Conservation (phyloP, 2,888 invertebrate species). For the Lepidonotus clava region DNA sequence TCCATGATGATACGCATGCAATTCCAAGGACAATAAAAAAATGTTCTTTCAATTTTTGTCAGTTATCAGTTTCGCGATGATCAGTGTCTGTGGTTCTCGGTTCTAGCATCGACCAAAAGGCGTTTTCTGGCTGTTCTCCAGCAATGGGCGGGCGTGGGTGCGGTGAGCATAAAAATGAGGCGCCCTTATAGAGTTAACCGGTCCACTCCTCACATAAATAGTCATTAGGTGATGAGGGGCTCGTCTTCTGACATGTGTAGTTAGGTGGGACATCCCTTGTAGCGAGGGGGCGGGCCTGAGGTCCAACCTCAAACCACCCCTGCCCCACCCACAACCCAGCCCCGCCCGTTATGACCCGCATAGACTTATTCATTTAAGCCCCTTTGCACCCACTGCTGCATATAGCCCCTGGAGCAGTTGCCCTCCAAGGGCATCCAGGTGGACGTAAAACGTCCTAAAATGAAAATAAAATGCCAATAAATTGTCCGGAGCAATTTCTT, state of each 20-base stretch:
- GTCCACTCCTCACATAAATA: neutral
- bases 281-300: neutral
- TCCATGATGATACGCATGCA: too few species aligned
- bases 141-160: too few species aligned
- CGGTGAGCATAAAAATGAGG: conserved; percentile 8
- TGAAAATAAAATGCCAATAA: conserved; percentile 12
- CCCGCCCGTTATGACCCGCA: neutral
- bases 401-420: neutral
- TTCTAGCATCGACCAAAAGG: too few species aligned
- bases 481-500: neutral
- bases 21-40: too few species aligned
- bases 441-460: neutral
- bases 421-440: neutral
- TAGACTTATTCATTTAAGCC: neutral
- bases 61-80: too few species aligned
- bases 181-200: neutral
- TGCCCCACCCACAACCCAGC: neutral
- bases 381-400: neutral
- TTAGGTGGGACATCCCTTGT: conserved; percentile 5
- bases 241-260: conserved; percentile 15
- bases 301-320: neutral
- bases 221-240: conserved; percentile 2
- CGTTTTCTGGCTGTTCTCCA: too few species aligned
- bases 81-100: too few species aligned
- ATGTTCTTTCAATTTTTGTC: too few species aligned